These are phyloP conservation scores for Heterotis niloticus DNA, from an alignment of 2,113 vertebrate genomes.

Conservation along the genomic window DNA sequence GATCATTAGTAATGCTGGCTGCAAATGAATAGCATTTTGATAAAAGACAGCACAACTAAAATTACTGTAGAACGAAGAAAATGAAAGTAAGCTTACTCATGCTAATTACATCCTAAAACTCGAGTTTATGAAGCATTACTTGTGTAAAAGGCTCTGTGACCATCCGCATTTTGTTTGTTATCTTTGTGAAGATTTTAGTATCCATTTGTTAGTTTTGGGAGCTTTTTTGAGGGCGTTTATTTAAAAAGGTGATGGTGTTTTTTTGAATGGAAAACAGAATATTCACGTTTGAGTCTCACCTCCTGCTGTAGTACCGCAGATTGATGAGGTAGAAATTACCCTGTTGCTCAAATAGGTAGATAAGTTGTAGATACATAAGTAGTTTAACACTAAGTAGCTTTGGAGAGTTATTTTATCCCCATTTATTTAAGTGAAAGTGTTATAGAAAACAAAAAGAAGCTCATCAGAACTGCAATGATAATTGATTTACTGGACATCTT, in stretches of 20 bases:
- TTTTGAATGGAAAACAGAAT: neutral
- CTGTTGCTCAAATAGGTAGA: no score
- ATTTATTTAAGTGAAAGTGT: no score
- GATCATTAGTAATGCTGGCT: neutral
- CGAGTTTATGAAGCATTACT: neutral
- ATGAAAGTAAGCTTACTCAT: neutral
- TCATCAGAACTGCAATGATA: neutral
- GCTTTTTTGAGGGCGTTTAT: neutral
- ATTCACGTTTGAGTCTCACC: no score
- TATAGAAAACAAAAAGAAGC: no score
- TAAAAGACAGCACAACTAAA: neutral
- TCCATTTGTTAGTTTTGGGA: neutral
- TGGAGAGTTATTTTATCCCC: no score
- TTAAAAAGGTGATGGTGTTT: neutral
- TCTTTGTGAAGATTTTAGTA: neutral
- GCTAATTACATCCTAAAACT: neutral
- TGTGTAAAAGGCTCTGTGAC: neutral
- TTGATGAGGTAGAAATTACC: no score
- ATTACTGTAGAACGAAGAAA: neutral
- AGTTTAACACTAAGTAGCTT: no score
- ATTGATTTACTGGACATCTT: neutral
- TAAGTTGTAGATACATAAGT: no score
- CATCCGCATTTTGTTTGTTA: neutral
- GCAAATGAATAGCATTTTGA: neutral
- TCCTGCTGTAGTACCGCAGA: no score